These are phyloP conservation scores for Athripsodes cinereus DNA, from an alignment of 2,888 invertebrate species.

Conservation along the genomic window DNA sequence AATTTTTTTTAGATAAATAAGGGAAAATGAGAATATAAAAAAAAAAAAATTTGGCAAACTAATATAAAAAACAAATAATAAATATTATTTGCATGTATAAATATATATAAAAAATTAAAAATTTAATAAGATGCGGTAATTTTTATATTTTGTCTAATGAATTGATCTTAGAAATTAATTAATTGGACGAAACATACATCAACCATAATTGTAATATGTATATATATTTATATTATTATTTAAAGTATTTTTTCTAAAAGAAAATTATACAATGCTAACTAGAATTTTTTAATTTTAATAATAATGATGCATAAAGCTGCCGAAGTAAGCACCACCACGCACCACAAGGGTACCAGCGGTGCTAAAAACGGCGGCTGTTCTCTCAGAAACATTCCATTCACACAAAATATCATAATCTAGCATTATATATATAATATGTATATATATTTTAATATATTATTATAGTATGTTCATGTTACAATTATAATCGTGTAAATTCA, in stretches of 20 bases:
- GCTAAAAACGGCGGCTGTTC: too few relatives aligned
- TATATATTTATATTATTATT: slow-evolving; percentile 9
- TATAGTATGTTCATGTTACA: too few relatives aligned
- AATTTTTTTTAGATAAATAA: too few relatives aligned
- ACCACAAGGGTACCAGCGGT: too few relatives aligned
- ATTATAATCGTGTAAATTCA: slow-evolving; percentile 1
- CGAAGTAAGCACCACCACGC: too few relatives aligned
- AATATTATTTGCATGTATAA: neutral
- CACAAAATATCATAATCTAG: neutral
- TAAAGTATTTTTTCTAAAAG: slow-evolving; percentile 14
- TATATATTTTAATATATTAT: too few relatives aligned
- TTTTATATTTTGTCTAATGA: slow-evolving; percentile 4
- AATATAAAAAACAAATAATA: neutral
- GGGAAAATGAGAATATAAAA: too few relatives aligned
- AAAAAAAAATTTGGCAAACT: neutral
- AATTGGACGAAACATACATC: slow-evolving; percentile 26
- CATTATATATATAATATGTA: neutral
- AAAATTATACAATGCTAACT: slow-evolving; percentile 22
- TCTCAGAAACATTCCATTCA: neutral
- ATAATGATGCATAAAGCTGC: too few relatives aligned
- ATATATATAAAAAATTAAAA: slow-evolving; percentile 10
- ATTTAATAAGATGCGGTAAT: neutral
- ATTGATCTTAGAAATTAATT: slow-evolving; percentile 23
- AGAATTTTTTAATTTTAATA: slow-evolving; percentile 5
- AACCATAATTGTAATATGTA: slow-evolving; percentile 19